Conservation (phyloP, 2,797 vertebrate species). For the Parauchenoglanis ngamensis region DNA sequence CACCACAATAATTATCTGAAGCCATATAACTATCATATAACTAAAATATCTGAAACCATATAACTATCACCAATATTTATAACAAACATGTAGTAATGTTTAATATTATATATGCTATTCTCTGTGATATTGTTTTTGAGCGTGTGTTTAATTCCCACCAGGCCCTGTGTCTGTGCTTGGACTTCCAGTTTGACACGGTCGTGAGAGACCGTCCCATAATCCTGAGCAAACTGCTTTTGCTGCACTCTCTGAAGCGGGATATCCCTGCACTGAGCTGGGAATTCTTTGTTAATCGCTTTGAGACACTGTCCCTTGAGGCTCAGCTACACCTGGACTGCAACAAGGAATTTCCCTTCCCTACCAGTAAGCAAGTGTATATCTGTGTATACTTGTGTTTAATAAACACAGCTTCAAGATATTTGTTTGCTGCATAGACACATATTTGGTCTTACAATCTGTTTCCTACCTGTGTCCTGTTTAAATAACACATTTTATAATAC, state of each 20-base stretch:
- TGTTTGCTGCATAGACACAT: neutral
- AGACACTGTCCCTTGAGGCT: conserved; percentile 95
- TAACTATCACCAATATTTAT: neutral
- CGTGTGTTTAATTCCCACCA: conserved; percentile 61
- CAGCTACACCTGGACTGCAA: conserved; percentile 98
- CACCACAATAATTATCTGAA: neutral
- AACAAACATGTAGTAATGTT: neutral
- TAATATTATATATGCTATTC: neutral
- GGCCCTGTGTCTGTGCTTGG: conserved; percentile 95
- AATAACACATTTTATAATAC: neutral
- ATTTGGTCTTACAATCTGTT: neutral
- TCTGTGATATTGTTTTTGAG: conserved; percentile 27
- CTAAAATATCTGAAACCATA: neutral
- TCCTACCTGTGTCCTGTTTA: neutral
- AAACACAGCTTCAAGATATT: conserved; percentile 1
- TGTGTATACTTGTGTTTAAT: neutral
- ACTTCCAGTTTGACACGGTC: conserved; percentile 99
- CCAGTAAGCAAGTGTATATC: conserved; percentile 78
- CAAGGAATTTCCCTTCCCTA: conserved; percentile 98
- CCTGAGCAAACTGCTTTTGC: conserved; percentile 93
- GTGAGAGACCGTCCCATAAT: conserved; percentile 96
- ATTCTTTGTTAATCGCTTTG: conserved; percentile 98
- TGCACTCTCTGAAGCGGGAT: conserved; percentile 94
- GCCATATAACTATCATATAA: neutral
- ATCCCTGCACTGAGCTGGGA: conserved; percentile 98